Evolutionary conservation across 2,888 invertebrate species (phyloP).

Genomic region (Drosophila putrida): DNA sequence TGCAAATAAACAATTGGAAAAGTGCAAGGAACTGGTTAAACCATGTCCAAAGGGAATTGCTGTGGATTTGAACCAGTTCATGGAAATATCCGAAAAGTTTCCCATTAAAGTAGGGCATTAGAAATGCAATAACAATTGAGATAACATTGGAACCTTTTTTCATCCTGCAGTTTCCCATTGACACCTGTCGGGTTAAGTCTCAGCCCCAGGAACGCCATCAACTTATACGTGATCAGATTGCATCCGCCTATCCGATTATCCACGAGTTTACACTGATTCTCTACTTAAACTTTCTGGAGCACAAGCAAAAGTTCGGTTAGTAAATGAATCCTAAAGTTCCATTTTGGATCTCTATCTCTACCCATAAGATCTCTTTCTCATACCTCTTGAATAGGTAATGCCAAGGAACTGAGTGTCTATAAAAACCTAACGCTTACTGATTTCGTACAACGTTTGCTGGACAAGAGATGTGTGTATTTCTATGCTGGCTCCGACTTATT

Average conservation of each 20-base stretch:
- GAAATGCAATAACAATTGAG: neutral
- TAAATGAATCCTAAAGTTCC: conserved; percentile 3
- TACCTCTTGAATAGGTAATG: conserved; percentile 65
- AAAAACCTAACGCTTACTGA: conserved; percentile 84
- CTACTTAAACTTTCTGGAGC: conserved; percentile 88
- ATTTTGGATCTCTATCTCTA: too few relatives aligned
- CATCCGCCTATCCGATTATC: conserved; percentile 89
- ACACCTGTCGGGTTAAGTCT: conserved; percentile 78
- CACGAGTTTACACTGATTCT: conserved; percentile 89
- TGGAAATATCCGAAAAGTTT: conserved; percentile 70
- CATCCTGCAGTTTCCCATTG: conserved; percentile 76
- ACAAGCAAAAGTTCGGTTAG: conserved; percentile 86
- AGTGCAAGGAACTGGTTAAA: conserved; percentile 58
- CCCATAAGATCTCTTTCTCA: neutral
- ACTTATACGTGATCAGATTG: conserved; percentile 81
- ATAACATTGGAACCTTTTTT: neutral
- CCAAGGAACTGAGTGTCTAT: conserved; percentile 84
- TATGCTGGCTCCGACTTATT: conserved; percentile 84
- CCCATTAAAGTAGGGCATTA: conserved; percentile 60
- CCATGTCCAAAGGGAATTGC: conserved; percentile 44
- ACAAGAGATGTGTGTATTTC: conserved; percentile 87
- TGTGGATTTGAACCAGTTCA: conserved; percentile 67
- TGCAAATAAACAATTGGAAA: conserved; percentile 56
- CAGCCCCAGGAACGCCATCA: conserved; percentile 76
- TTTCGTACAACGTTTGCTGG: conserved; percentile 86